Evolutionary conservation across 2,113 vertebrate genomes (phyloP).

Genomic region (Aramus guarauna): DNA sequence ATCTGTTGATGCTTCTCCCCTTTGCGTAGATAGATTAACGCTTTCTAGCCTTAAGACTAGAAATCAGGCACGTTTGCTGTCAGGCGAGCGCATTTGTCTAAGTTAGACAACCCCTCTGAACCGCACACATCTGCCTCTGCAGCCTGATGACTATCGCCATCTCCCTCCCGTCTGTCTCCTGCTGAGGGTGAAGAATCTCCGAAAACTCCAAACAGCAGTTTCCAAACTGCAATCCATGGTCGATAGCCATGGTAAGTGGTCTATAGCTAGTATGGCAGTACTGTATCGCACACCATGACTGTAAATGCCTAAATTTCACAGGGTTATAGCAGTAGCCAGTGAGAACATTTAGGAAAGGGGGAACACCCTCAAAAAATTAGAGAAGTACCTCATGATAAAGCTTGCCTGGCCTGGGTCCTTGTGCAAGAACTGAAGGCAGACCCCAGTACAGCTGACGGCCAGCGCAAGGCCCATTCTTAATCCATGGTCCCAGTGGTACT

Average conservation of each 20-base stretch:
- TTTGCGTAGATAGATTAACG: background rate
- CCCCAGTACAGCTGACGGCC: rapidly evolving
- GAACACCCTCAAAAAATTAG: background rate
- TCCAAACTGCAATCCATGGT: background rate
- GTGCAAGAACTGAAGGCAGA: background rate
- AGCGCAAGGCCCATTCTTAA: background rate
- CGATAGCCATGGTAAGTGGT: background rate
- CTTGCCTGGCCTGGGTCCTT: background rate
- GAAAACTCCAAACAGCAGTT: background rate
- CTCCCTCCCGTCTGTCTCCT: background rate
- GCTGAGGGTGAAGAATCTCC: background rate
- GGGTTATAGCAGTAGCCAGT: background rate
- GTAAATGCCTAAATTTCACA: background rate
- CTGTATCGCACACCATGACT: background rate
- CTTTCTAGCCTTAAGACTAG: background rate
- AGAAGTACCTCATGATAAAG: background rate
- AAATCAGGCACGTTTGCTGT: background rate
- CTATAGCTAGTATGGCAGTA: background rate
- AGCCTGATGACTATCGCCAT: background rate
- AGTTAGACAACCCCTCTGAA: background rate
- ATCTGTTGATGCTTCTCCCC: background rate
- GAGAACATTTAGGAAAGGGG: background rate
- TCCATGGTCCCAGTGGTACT: background rate
- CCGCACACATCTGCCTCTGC: background rate
- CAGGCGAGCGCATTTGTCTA: background rate